Conservation (phyloP, 2,888 invertebrate genomes). For the Bembecia ichneumoniformis region DNA sequence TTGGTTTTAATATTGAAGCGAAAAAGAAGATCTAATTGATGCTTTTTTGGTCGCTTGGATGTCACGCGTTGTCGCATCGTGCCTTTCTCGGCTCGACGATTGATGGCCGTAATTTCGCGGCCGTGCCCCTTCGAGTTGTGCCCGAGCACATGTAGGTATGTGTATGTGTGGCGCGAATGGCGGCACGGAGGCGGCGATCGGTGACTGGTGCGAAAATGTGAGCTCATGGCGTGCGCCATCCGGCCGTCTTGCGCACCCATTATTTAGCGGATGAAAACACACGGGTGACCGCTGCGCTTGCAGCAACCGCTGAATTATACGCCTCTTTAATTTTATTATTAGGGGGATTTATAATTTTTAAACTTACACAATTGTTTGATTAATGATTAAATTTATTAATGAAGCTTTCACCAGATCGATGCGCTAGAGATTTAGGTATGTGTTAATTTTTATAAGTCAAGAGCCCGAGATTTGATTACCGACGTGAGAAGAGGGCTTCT, state of each 20-base stretch:
- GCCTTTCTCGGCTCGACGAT: constrained; percentile 21
- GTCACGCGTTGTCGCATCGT: background rate
- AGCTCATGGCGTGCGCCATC: constrained; percentile 21
- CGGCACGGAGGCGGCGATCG: constrained; percentile 35
- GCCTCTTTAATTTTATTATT: too few species aligned
- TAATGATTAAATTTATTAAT: too few species aligned
- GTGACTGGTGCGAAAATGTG: constrained; percentile 43
- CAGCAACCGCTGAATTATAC: too few species aligned
- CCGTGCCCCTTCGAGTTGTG: constrained; percentile 32
- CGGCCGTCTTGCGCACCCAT: constrained; percentile 15
- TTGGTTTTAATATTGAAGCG: constrained; percentile 4
- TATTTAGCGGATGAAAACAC: constrained; percentile 11
- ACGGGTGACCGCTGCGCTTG: background rate
- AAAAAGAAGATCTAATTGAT: constrained; percentile 4
- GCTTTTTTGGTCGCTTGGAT: background rate
- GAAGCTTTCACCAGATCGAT: too few species aligned
- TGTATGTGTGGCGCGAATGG: constrained; percentile 5
- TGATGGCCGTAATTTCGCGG: constrained; percentile 41
- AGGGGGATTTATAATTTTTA: too few species aligned
- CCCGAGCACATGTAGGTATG: constrained; percentile 9
- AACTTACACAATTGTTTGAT: too few species aligned
- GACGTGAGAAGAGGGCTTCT: too few species aligned
- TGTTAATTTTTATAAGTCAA: too few species aligned
- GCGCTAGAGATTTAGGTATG: too few species aligned
- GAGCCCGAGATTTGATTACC: too few species aligned